Evolutionary conservation across 2,113 vertebrate genomes (phyloP).

Genomic region (Platycercus adscitus): DNA sequence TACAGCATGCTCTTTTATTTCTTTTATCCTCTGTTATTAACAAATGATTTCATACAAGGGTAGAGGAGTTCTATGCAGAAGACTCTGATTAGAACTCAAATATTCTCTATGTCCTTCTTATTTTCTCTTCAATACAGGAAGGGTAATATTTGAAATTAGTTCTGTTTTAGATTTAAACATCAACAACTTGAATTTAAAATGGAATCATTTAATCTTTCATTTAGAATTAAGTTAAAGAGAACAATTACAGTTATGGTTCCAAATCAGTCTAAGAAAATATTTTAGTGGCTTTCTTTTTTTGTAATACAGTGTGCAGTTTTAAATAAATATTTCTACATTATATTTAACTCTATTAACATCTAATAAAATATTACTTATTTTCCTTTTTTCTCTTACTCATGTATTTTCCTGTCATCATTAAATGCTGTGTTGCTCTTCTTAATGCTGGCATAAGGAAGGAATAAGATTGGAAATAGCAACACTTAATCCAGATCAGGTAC

Average conservation of each 20-base stretch:
- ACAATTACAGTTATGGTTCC: neutral
- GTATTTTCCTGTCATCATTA: neutral
- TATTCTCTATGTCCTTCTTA: neutral
- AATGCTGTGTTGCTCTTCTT: neutral
- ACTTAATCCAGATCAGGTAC: neutral
- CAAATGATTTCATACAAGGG: neutral
- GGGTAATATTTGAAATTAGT: neutral
- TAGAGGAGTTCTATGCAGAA: neutral
- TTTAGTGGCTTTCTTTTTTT: neutral
- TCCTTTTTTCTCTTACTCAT: neutral
- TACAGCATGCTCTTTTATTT: neutral
- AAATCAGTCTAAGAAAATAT: neutral
- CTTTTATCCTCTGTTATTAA: neutral
- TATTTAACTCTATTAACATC: neutral
- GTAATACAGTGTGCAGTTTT: neutral
- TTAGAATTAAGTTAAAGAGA: neutral
- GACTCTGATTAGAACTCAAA: neutral
- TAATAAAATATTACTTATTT: neutral
- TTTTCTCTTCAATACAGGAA: neutral
- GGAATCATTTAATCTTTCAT: neutral
- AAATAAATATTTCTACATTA: neutral
- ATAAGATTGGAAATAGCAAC: neutral
- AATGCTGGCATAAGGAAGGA: neutral
- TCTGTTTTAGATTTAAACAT: neutral
- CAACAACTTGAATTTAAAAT: neutral